Percentiles rank a stretch among this genome's conserved stretches.
Evolutionary conservation across 2,888 invertebrate genomes (phyloP).

Genomic region (Diarsia mendica): DNA sequence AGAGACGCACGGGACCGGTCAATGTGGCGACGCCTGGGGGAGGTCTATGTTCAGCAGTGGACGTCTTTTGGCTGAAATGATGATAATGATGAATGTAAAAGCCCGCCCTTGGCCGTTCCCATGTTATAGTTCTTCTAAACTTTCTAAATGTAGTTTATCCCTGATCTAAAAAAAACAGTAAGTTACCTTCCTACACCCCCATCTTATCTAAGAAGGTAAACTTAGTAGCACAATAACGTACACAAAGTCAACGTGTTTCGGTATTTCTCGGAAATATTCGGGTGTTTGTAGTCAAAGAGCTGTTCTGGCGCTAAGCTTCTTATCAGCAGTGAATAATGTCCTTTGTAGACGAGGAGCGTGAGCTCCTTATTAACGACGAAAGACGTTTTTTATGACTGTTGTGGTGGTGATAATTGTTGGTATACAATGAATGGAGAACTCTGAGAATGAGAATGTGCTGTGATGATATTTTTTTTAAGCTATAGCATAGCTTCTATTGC

Average conservation of each 20-base stretch:
- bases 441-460: neutral
- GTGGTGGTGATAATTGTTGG: too few relatives aligned
- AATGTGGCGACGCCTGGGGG: too few relatives aligned
- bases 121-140: neutral
- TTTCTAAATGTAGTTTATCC: too few relatives aligned
- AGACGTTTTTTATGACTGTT: neutral
- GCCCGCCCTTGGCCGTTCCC: too few relatives aligned
- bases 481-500: too few relatives aligned
- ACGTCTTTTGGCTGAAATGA: too few relatives aligned
- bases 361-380: neutral
- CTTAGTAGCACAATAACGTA: slow-evolving; percentile 1
- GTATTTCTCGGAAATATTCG: slow-evolving; percentile 31
- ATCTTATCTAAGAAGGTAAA: slow-evolving; percentile 21
- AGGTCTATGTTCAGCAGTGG: too few relatives aligned
- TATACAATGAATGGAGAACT: neutral
- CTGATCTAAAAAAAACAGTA: too few relatives aligned
- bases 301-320: slow-evolving; percentile 31
- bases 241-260: slow-evolving; percentile 27
- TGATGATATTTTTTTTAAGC: neutral
- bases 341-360: slow-evolving; percentile 25
- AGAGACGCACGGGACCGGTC: too few relatives aligned
- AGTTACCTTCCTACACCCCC: neutral
- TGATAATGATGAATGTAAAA: too few relatives aligned
- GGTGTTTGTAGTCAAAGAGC: slow-evolving; percentile 33
- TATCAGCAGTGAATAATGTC: slow-evolving; percentile 45